A percentile compares a stretch with the other conserved stretches of the same genome.
Conservation (phyloP, 1,140 invertebrate species). For the Magallana gigas region DNA sequence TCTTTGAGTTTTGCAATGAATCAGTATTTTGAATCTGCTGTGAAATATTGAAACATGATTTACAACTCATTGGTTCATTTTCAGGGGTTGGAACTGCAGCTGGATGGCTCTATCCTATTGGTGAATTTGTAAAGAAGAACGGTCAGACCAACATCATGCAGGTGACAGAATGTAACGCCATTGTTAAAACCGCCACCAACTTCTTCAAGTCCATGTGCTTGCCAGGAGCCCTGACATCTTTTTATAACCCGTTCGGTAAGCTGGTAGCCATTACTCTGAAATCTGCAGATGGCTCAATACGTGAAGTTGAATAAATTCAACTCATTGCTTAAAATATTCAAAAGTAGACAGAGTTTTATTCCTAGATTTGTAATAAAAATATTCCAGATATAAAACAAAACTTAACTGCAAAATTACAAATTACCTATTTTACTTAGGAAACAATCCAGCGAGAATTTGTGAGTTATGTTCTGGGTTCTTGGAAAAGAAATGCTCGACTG, state of each 20-base stretch:
- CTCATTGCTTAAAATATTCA: no score
- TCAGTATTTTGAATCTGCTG: no score
- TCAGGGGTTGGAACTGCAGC: constrained; percentile 91
- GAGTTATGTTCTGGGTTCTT: constrained; percentile 87
- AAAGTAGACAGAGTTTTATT: neutral
- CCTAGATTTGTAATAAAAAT: no score
- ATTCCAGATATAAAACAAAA: neutral
- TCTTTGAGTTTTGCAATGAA: no score
- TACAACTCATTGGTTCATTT: neutral
- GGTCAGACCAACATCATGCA: constrained; percentile 80
- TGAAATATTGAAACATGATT: neutral
- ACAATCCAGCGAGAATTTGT: constrained; percentile 90
- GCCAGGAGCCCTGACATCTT: constrained; percentile 92
- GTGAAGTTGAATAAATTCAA: no score
- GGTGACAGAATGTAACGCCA: constrained; percentile 90
- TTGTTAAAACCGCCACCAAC: constrained; percentile 93
- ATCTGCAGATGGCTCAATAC: no score
- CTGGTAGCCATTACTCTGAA: neutral
- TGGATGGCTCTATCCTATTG: constrained; percentile 95
- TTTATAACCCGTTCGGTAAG: constrained; percentile 95
- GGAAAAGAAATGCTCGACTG: constrained; percentile 86
- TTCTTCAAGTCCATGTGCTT: constrained; percentile 96
- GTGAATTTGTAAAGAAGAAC: constrained; percentile 90
- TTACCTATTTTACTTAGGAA: constrained; percentile 80
- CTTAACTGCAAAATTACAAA: no score